phyloP scores from a whole-genome alignment of 2,797 vertebrate genomes.

The Centropyge bicolor region DNA sequence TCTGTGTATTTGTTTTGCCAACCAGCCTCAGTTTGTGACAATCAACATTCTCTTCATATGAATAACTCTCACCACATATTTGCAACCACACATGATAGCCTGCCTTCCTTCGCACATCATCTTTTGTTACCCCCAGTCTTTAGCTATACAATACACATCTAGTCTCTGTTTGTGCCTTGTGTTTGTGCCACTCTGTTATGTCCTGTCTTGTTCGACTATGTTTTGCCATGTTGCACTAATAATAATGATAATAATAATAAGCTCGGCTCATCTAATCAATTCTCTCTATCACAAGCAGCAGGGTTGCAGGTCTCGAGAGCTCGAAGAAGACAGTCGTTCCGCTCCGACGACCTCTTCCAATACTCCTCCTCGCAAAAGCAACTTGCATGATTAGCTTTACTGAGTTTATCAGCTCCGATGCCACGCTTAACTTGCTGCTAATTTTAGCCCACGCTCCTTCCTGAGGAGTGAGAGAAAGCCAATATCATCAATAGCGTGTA shows the following conservation, averaged over 20 bases:
- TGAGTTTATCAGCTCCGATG: conserved; percentile 65
- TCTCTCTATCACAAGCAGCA: neutral
- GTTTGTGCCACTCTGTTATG: neutral
- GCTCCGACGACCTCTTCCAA: conserved; percentile 3
- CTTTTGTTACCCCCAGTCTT: neutral
- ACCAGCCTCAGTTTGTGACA: neutral
- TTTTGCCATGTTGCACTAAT: neutral
- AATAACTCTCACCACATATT: neutral
- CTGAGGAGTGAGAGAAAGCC: conserved; percentile 58
- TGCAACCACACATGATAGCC: neutral
- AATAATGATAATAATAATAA: neutral
- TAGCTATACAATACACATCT: too few relatives aligned
- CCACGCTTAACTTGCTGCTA: conserved; percentile 60
- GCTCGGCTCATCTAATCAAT: conserved; percentile 2
- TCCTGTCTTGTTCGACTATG: neutral
- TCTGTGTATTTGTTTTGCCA: neutral
- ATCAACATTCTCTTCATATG: neutral
- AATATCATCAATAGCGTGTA: conserved; percentile 70
- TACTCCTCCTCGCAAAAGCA: neutral
- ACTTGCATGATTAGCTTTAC: conserved; percentile 60
- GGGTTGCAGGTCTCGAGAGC: neutral
- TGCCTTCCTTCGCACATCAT: neutral
- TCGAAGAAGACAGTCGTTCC: conserved; percentile 11
- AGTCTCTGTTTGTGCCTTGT: neutral
- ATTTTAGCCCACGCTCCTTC: conserved; percentile 58